Base-by-base conservation (phyloP, 1,140 invertebrate genomes). In the Drosophila yakuba region DNA sequence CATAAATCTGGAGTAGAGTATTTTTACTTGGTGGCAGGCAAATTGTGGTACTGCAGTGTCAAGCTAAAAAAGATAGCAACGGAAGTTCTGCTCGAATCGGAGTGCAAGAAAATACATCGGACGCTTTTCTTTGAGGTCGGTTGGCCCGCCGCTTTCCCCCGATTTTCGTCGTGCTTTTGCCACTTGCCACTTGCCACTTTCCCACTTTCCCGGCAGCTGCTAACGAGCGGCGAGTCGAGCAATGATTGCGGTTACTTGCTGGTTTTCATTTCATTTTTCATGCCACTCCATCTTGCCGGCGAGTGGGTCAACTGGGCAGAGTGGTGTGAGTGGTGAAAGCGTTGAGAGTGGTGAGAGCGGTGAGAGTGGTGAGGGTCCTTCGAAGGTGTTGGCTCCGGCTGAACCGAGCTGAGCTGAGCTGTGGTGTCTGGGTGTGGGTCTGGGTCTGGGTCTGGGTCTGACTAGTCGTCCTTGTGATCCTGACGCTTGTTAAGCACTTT, bases 261-360 rank as follows among this genome's bases (percentile, higher is more conserved):
- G 83, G 83, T 77, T 88, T 86, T 80, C 83, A 83, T 82, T 86
- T 86, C 79, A 86, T 86, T 86, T 88, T 88, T 83, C 82, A 76
- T 86, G 83, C 59, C 79, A 88, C 71, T 72, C 48, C 71, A 58
- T 60, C n/a, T 35, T 8, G 28, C 28, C 35, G 17, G 12, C 2
- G 38, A 11, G 15, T 20, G n/a, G 41, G 39, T 44, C 25, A 35
- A 44, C 36, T 25, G 45, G 32, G 32, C 32, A 32, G 7, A 32
- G 32, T 32, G 32, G 28, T 32, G 28, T 0, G 17, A 8, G 14
- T n/a, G 28, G 7, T 32, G 28, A 6, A 8, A 15, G 14, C 8
- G 23, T 8, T 1, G 43, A 28, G 7, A 32, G 28, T 32, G 28
- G 28, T 32, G 28, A 0, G 17, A 8, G 14, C 8, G 23, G n/a